phyloP scores from a whole-genome alignment of 2,888 invertebrate genomes.

The Drepanosiphum platanoidis region DNA sequence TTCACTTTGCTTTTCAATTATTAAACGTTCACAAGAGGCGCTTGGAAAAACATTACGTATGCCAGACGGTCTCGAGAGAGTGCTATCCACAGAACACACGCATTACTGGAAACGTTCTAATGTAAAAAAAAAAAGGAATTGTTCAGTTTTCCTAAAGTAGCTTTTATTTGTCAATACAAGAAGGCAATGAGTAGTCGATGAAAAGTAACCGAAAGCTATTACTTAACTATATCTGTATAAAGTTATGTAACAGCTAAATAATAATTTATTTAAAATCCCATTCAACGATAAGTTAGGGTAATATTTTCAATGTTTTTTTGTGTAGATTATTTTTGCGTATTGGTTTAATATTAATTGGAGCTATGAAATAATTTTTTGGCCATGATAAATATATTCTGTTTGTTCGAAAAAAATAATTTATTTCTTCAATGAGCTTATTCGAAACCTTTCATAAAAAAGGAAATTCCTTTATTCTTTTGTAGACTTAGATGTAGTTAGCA shows the following conservation, averaged over 20 bases:
- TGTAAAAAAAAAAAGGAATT: background rate
- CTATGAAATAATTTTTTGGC: too few species aligned
- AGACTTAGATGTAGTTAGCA: background rate
- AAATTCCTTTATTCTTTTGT: background rate
- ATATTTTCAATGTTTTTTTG: too few species aligned
- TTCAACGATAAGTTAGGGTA: too few species aligned
- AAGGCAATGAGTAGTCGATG: background rate
- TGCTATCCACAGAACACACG: constrained; percentile 4
- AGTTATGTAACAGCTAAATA: background rate
- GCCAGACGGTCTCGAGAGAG: constrained; percentile 12
- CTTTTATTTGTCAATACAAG: constrained; percentile 4
- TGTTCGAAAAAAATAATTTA: background rate
- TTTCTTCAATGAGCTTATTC: background rate
- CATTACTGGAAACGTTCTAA: background rate
- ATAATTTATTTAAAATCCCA: background rate
- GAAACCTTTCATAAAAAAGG: background rate
- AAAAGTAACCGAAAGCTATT: constrained; percentile 1
- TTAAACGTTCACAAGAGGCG: constrained; percentile 5
- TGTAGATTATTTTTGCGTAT: too few species aligned
- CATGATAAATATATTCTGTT: too few species aligned
- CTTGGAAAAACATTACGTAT: constrained; percentile 16
- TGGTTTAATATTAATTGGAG: too few species aligned
- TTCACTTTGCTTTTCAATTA: constrained; percentile 31
- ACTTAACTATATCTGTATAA: background rate
- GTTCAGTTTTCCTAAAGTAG: background rate